Evolutionary conservation across 2,113 vertebrate genomes (phyloP).

Genomic region (Ictalurus furcatus): DNA sequence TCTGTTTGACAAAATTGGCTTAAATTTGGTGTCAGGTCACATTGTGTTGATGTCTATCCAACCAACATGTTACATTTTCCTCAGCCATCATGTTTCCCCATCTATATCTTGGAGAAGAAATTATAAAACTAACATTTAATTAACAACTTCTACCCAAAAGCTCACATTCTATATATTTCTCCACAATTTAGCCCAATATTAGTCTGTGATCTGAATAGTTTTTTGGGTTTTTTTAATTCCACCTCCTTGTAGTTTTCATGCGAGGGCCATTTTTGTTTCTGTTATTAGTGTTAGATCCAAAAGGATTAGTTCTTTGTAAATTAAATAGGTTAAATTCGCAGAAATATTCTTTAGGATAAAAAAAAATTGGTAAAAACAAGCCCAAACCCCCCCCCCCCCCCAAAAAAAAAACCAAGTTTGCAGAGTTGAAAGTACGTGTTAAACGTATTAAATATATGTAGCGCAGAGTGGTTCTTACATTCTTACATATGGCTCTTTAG

Average conservation of each 20-base stretch:
- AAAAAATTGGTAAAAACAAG: not conserved
- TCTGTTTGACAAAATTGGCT: not conserved
- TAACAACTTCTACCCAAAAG: not conserved
- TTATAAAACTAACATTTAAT: not conserved
- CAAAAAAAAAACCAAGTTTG: not conserved
- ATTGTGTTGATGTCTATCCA: not conserved
- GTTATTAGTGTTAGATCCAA: not conserved
- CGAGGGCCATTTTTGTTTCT: no score
- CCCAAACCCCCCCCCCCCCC: no score
- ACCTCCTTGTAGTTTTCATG: not conserved
- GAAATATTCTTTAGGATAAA: not conserved
- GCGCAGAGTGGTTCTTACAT: not conserved
- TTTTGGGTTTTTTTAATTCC: not conserved
- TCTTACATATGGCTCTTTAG: not conserved
- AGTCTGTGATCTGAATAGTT: not conserved
- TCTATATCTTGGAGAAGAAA: not conserved
- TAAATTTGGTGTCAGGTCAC: not conserved
- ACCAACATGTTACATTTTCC: not conserved
- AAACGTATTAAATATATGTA: not conserved
- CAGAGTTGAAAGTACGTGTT: not conserved
- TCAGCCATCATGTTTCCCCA: not conserved
- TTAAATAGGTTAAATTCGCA: not conserved
- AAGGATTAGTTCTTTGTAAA: not conserved
- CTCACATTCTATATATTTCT: not conserved
- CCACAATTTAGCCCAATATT: not conserved